Conservation (phyloP, 2,797 vertebrate genomes). For the Sebastiscus tertius region DNA sequence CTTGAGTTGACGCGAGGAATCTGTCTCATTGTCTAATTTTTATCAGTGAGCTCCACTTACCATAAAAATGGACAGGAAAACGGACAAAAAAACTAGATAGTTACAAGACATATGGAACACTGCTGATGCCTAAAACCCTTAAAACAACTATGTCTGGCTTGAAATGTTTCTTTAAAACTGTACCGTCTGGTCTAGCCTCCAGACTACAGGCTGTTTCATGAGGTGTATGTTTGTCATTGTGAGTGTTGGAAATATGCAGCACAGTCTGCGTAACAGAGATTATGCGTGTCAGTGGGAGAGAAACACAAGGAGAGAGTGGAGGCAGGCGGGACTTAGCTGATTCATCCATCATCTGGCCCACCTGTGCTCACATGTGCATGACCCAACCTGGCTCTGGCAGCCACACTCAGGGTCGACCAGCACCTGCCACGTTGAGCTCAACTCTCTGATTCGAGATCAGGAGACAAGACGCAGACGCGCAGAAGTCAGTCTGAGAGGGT, state of each 20-base stretch:
- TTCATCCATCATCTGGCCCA: slow-evolving; percentile 67
- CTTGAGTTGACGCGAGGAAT: slow-evolving; percentile 23
- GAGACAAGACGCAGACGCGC: slow-evolving; percentile 59
- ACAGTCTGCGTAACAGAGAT: slow-evolving; percentile 1
- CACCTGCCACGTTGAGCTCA: slow-evolving; percentile 62
- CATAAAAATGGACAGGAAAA: slow-evolving; percentile 10
- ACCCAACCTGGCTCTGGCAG: slow-evolving; percentile 37
- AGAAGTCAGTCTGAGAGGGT: slow-evolving; percentile 8
- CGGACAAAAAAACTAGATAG: slow-evolving; percentile 3
- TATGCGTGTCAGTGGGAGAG: not conserved
- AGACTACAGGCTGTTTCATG: slow-evolving; percentile 15
- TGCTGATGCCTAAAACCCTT: not conserved
- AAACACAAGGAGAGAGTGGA: slow-evolving; percentile 24
- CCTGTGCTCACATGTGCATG: slow-evolving; percentile 64
- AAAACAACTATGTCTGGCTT: not conserved
- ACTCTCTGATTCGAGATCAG: slow-evolving; percentile 43
- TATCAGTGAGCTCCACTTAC: slow-evolving; percentile 24
- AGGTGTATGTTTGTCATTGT: slow-evolving; percentile 31
- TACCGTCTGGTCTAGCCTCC: slow-evolving; percentile 17
- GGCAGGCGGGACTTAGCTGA: slow-evolving; percentile 44
- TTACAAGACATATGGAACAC: not conserved
- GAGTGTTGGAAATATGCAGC: slow-evolving; percentile 28
- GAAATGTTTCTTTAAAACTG: slow-evolving; percentile 13
- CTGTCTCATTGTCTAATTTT: slow-evolving; percentile 22
- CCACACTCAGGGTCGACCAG: slow-evolving; percentile 35